These are phyloP conservation scores for Mellilla xanthometata DNA, from an alignment of 2,888 invertebrate genomes.

Conservation along the genomic window DNA sequence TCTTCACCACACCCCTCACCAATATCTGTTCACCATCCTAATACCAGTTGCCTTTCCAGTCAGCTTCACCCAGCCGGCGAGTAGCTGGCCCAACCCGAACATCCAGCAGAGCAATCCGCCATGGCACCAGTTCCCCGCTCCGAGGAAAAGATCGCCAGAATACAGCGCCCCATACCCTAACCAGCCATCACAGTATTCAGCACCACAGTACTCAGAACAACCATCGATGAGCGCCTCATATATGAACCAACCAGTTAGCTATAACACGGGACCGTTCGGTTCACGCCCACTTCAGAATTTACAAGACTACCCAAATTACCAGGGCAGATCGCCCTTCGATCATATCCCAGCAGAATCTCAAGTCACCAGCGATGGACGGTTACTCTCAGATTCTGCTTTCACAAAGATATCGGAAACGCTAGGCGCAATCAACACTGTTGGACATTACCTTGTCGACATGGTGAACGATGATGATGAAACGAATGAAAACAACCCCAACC, in stretches of 20 bases:
- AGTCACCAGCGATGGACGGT: slow-evolving; percentile 69
- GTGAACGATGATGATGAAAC: slow-evolving; percentile 77
- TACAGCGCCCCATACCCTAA: slow-evolving; percentile 19
- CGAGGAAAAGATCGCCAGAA: slow-evolving; percentile 70
- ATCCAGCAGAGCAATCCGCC: slow-evolving; percentile 57
- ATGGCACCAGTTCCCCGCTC: slow-evolving; percentile 69
- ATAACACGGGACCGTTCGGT: slow-evolving; percentile 43
- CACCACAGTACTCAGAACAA: slow-evolving; percentile 15
- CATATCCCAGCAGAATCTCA: slow-evolving; percentile 33
- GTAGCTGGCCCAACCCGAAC: slow-evolving; percentile 53
- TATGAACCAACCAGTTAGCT: slow-evolving; percentile 32
- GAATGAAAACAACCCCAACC: slow-evolving; percentile 65
- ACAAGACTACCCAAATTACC: slow-evolving; percentile 21
- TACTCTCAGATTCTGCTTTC: slow-evolving; percentile 84
- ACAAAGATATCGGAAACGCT: slow-evolving; percentile 84
- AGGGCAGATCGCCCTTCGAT: slow-evolving; percentile 33
- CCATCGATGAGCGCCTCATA: slow-evolving; percentile 7
- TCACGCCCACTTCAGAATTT: slow-evolving; percentile 21
- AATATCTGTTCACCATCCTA: slow-evolving; percentile 6
- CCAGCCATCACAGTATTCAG: slow-evolving; percentile 24
- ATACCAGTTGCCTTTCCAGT: slow-evolving; percentile 47
- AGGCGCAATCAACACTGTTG: slow-evolving; percentile 93
- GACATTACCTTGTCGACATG: slow-evolving; percentile 92
- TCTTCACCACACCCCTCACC: slow-evolving; percentile 9
- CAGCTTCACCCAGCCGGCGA: slow-evolving; percentile 52